Base-by-base conservation (phyloP, 1,140 invertebrate species). In the Conopomorpha cramerella region DNA sequence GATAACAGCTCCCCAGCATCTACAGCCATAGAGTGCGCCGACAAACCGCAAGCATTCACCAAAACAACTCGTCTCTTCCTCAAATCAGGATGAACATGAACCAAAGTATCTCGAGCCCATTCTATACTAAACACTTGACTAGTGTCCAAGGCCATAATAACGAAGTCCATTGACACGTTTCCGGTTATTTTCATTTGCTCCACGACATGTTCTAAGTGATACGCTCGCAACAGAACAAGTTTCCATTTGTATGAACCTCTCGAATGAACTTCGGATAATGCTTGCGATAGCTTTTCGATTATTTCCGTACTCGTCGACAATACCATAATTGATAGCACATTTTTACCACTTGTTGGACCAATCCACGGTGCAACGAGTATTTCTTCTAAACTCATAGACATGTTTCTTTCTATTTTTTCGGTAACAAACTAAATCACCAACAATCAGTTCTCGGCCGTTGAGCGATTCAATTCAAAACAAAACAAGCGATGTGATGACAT, bases 141-240 rank as follows among this genome's bases (percentile, higher is more conserved):
- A 3, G 66, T 61, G 27, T 76, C 71, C 29, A 76, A 48, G n/a
- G 55, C 66, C 16, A 71, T 34, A 11, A 76, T 37, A 25, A 76
- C 46, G 36, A 73, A 70, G 37, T 76, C 71, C 18, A 76, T 62
- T 38, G 50, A 51, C 11, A 70, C 41, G 44, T 47, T 60, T 8
- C 68, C 68, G n/a, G 65, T 70, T 14, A 60, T 30, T 36, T 62
- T 41, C 1, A 55, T 58, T 28, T 56, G 51, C 47, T 43, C 58
- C 2, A 59, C 51, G 2, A 76, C 54, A 29, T 64, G 55, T 34
- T 71, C 60, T 10, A 76, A 39, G 18, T 51, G 45, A 16, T 57
- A 54, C 2, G 65, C 66, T 11, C 55, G 51, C 16, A 72, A 33
- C 16, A 64, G 45, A 15, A 50, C 41, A 6, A 76, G 37, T 45